Conservation (phyloP, 2,797 vertebrate species). For the Gadopsis bispinosus region DNA sequence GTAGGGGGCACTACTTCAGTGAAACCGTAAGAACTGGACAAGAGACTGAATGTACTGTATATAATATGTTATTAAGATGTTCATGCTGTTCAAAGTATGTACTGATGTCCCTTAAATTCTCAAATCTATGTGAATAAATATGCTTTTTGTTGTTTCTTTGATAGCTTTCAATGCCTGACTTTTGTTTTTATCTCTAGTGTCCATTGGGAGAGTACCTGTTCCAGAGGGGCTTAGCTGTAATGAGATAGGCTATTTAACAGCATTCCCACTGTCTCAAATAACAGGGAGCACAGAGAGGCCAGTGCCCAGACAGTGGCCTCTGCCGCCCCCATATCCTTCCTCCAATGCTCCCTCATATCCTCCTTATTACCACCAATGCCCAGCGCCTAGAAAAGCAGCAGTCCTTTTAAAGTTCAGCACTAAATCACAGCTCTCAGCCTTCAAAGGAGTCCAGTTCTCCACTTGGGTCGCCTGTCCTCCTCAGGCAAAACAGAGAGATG, state of each 20-base stretch:
- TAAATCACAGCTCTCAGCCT: conserved; percentile 61
- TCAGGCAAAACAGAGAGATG: conserved; percentile 47
- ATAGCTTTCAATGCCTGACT: too few species aligned
- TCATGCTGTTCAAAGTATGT: too few species aligned
- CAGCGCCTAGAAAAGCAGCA: conserved; percentile 27
- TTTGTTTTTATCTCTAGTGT: conserved; percentile 21
- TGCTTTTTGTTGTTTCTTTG: too few species aligned
- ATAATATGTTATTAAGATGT: too few species aligned
- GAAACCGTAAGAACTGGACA: not conserved
- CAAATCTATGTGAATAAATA: not conserved
- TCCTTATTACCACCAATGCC: conserved; percentile 54
- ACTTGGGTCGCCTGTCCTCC: conserved; percentile 34
- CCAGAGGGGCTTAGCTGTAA: conserved; percentile 50
- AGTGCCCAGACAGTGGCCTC: conserved; percentile 58
- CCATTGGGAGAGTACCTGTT: conserved; percentile 32
- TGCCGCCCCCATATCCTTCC: conserved; percentile 37
- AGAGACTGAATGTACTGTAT: too few species aligned
- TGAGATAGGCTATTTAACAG: conserved; percentile 47
- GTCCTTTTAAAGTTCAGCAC: conserved; percentile 62
- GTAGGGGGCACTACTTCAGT: not conserved
- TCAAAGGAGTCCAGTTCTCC: conserved; percentile 53
- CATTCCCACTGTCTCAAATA: conserved; percentile 56
- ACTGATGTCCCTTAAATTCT: not conserved
- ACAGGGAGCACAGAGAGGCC: conserved; percentile 45
- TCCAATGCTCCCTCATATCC: conserved; percentile 51